A percentile compares a stretch with the other conserved stretches of the same genome.
These are phyloP conservation scores for Fragum sueziense DNA, from an alignment of 2,888 invertebrate species.

Conservation along the genomic window DNA sequence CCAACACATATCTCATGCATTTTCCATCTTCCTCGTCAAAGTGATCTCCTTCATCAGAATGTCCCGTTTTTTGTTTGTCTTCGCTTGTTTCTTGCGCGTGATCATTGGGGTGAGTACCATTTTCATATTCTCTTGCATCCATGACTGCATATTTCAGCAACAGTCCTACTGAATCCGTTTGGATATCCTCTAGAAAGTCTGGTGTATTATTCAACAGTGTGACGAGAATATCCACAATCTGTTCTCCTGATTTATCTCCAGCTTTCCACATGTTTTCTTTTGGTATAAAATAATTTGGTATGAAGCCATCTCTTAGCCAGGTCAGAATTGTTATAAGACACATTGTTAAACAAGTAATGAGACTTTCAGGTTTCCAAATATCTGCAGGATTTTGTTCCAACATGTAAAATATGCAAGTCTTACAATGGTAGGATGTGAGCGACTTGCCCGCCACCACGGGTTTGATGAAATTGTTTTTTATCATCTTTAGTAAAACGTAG, in stretches of 20 bases:
- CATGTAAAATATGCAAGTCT: constrained; percentile 33
- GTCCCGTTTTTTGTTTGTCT: not conserved
- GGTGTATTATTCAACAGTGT: not conserved
- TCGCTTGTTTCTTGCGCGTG: not conserved
- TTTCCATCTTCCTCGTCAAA: not conserved
- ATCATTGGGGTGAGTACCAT: not conserved
- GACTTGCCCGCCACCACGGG: constrained; percentile 13
- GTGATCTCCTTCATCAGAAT: not conserved
- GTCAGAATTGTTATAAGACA: constrained; percentile 1
- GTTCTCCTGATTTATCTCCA: not conserved
- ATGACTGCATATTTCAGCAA: not conserved
- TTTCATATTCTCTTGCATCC: not conserved
- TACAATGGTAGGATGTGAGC: constrained; percentile 37
- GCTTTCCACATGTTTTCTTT: constrained; percentile 37
- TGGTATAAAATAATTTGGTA: constrained; percentile 38
- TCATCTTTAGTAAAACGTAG: constrained; percentile 30
- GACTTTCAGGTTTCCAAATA: constrained; percentile 19
- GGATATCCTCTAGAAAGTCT: not conserved
- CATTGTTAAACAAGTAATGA: constrained; percentile 6
- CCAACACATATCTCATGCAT: not conserved
- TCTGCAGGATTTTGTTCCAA: constrained; percentile 3
- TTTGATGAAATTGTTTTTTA: constrained; percentile 29
- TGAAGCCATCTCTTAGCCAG: constrained; percentile 16
- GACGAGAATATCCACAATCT: not conserved
- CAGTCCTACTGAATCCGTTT: constrained; percentile 1